Conservation (phyloP, 2,113 vertebrate genomes). For the Neogobius melanostomus region DNA sequence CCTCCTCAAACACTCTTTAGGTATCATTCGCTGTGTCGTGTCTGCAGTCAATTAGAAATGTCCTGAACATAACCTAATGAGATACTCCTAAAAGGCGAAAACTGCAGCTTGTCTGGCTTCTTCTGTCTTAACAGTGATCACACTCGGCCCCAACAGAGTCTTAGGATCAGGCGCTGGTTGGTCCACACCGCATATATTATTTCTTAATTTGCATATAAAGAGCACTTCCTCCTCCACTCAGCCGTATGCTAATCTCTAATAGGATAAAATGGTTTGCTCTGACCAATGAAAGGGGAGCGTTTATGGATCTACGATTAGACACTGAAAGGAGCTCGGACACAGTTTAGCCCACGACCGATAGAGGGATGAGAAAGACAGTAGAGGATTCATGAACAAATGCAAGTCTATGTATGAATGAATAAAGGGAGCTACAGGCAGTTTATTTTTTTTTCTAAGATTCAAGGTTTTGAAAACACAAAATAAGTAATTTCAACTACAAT, state of each 20-base stretch:
- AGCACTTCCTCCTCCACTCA: constrained; percentile 71
- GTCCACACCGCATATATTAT: constrained; percentile 62
- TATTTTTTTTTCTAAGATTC: too few species aligned
- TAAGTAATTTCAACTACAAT: too few species aligned
- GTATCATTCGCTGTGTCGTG: too few species aligned
- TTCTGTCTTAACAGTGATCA: constrained; percentile 39
- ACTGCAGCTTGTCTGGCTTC: background rate
- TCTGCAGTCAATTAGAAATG: too few species aligned
- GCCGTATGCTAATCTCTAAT: constrained; percentile 70
- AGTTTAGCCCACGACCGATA: background rate
- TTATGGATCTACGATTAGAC: constrained; percentile 66
- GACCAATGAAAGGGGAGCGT: constrained; percentile 58
- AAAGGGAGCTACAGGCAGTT: background rate
- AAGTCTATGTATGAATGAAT: background rate
- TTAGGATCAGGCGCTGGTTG: constrained; percentile 43
- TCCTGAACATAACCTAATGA: background rate
- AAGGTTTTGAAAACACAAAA: too few species aligned
- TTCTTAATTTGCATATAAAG: constrained; percentile 73
- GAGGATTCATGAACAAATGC: constrained; percentile 22
- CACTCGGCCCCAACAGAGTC: constrained; percentile 30
- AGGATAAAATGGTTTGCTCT: constrained; percentile 61
- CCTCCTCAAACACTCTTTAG: too few species aligned
- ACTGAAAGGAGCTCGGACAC: constrained; percentile 27
- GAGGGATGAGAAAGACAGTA: constrained; percentile 13
- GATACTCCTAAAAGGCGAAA: background rate